These are phyloP conservation scores for Hypolimnas misippus DNA, from an alignment of 2,888 invertebrate species.

Conservation along the genomic window DNA sequence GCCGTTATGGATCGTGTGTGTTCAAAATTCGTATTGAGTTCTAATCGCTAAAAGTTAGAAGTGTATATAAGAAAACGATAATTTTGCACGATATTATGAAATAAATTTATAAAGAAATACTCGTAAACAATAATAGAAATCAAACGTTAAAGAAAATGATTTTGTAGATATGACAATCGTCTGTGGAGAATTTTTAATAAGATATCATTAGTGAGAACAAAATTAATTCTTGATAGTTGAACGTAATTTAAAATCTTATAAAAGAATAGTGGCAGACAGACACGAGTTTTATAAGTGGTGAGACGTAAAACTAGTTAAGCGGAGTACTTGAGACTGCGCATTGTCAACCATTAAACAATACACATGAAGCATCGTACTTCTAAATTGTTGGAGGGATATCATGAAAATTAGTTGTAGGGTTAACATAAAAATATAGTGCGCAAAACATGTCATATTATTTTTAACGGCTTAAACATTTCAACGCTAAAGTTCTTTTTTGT, in stretches of 20 bases:
- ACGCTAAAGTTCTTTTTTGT: neutral
- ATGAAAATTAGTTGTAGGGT: conserved; percentile 15
- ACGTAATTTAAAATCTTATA: conserved; percentile 49
- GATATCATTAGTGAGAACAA: neutral
- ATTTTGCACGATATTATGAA: neutral
- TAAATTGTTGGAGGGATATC: conserved; percentile 27
- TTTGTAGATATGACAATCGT: neutral
- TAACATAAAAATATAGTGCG: neutral
- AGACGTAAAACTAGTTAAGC: conserved; percentile 64
- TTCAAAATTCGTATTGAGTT: neutral
- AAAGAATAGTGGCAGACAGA: conserved; percentile 49
- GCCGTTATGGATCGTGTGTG: too few relatives aligned
- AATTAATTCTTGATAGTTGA: conserved; percentile 23
- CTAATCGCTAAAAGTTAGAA: neutral
- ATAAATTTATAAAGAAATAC: too few relatives aligned
- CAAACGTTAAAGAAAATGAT: neutral
- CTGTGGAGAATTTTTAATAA: neutral
- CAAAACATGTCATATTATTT: neutral
- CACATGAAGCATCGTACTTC: conserved; percentile 25
- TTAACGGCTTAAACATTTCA: too few relatives aligned
- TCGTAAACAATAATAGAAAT: neutral
- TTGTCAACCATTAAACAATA: conserved; percentile 35
- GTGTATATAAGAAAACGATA: neutral
- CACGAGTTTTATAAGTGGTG: conserved; percentile 64
- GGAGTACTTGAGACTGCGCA: conserved; percentile 39